These are phyloP conservation scores for Pollenia labialis DNA, from an alignment of 2,888 invertebrate species.

Conservation along the genomic window DNA sequence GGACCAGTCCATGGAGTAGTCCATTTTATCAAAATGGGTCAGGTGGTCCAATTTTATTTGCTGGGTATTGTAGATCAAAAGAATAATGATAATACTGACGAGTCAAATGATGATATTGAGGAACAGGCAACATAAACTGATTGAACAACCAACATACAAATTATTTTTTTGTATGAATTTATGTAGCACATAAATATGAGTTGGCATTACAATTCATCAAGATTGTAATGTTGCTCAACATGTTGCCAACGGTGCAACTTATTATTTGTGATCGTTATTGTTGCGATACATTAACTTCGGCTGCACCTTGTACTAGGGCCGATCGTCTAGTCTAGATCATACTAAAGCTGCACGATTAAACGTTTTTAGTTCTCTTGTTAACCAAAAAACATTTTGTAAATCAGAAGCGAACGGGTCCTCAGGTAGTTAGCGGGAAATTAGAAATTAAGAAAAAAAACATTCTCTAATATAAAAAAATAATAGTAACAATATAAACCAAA, in stretches of 20 bases:
- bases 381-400: conserved; percentile 79
- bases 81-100: conserved; percentile 26
- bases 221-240: conserved; percentile 66
- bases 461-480: conserved; percentile 35
- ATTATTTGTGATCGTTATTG: conserved; percentile 52
- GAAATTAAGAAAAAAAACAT: conserved; percentile 62
- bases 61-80: conserved; percentile 51
- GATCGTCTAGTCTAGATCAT: conserved; percentile 62
- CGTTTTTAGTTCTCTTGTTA: conserved; percentile 75
- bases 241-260: conserved; percentile 54
- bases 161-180: neutral
- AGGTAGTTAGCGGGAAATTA: conserved; percentile 79
- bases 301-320: conserved; percentile 71
- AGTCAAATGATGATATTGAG: neutral
- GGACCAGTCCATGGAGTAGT: no score
- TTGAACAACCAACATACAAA: neutral
- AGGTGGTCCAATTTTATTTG: no score
- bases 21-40: no score
- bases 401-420: conserved; percentile 82
- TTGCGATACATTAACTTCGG: conserved; percentile 71
- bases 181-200: neutral
- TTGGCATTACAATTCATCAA: neutral
- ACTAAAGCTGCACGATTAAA: conserved; percentile 57
- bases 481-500: conserved; percentile 36
- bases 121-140: neutral